Conservation (phyloP, 1,140 invertebrate species). For the Nymphalis io region DNA sequence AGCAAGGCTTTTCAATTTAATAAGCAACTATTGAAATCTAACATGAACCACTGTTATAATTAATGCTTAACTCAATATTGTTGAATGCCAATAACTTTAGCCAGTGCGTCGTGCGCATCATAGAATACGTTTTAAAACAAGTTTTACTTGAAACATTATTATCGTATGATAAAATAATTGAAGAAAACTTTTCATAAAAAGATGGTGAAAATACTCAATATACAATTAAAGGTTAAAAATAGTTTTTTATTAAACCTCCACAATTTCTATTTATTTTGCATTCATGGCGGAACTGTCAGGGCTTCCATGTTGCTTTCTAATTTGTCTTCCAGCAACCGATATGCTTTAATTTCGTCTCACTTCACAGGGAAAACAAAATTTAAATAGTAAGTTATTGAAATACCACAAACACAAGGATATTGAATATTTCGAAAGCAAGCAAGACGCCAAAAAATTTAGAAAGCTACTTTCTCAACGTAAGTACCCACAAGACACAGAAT, state of each 20-base stretch:
- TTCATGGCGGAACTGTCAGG: constrained; percentile 81
- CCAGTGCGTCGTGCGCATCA: constrained; percentile 35
- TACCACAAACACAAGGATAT: constrained; percentile 18
- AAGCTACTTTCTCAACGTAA: constrained; percentile 72
- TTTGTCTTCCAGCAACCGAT: constrained; percentile 42
- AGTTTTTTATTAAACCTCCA: constrained; percentile 56
- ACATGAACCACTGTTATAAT: not conserved
- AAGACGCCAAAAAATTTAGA: constrained; percentile 67
- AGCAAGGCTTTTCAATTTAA: not conserved
- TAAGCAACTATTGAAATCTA: not conserved
- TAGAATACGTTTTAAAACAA: constrained; percentile 11
- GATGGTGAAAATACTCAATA: not conserved
- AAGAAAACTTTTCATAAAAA: not conserved
- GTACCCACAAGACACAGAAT: constrained; percentile 39
- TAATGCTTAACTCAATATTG: constrained; percentile 1
- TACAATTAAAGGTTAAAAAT: not conserved
- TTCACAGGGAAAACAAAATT: constrained; percentile 12
- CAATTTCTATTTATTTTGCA: constrained; percentile 81
- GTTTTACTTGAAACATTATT: not conserved
- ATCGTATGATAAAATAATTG: not conserved
- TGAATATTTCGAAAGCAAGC: constrained; percentile 44
- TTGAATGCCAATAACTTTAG: constrained; percentile 35
- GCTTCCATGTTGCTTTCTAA: constrained; percentile 82
- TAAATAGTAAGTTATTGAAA: constrained; percentile 13
- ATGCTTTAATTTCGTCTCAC: constrained; percentile 17